phyloP scores from a whole-genome alignment of 2,113 vertebrate genomes.

The Callionymus lyra region DNA sequence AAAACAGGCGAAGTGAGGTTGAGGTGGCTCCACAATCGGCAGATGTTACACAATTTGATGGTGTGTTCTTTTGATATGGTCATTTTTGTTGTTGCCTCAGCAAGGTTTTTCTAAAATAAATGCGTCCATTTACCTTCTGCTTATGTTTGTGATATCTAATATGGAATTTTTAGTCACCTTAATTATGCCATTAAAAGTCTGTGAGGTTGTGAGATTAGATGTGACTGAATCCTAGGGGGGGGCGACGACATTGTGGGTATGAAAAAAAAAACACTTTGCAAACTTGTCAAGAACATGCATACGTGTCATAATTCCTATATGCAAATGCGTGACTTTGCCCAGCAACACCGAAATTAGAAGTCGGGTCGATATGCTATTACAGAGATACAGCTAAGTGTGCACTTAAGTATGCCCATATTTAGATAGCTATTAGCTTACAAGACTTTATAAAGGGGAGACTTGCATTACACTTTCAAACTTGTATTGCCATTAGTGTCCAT shows the following conservation, averaged over 20 bases:
- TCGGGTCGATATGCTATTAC: conserved; percentile 38
- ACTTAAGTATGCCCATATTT: conserved; percentile 35
- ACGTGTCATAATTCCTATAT: conserved; percentile 18
- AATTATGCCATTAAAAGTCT: conserved; percentile 32
- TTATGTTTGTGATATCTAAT: too few species aligned
- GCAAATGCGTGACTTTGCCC: conserved; percentile 40
- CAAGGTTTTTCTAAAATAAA: too few species aligned
- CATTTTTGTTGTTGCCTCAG: too few species aligned
- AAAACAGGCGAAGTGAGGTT: too few species aligned
- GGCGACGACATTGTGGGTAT: too few species aligned
- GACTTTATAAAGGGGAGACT: conserved; percentile 42
- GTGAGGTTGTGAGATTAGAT: conserved; percentile 17
- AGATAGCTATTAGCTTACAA: conserved; percentile 40
- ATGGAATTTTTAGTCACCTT: conserved; percentile 1
- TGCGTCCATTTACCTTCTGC: too few species aligned
- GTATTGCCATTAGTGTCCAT: conserved; percentile 40
- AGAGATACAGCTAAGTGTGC: conserved; percentile 31
- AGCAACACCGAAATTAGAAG: conserved; percentile 30
- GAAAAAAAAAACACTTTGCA: too few species aligned
- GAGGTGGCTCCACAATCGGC: too few species aligned
- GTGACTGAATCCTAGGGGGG: too few species aligned
- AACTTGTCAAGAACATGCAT: conserved; percentile 38
- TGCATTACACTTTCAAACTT: conserved; percentile 35
- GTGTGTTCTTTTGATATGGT: too few species aligned
- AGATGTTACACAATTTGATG: too few species aligned